Conservation (phyloP, 1,140 invertebrate genomes). For the Metaphire vulgaris region DNA sequence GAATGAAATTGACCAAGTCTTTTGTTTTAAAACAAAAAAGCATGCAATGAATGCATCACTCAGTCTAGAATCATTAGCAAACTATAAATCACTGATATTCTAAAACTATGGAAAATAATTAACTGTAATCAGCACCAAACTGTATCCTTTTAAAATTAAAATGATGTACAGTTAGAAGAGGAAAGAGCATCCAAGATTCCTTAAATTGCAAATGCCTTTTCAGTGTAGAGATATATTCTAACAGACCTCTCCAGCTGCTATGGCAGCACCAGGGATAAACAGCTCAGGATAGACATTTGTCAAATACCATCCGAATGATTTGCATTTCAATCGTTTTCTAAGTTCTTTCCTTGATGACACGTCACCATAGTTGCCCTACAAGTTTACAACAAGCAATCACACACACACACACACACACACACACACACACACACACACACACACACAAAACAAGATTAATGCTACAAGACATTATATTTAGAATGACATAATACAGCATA, state of each 20-base stretch:
- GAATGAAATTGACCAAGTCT: too few species aligned
- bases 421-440: not conserved
- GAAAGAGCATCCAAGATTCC: not conserved
- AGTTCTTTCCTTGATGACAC: slow-evolving; percentile 66
- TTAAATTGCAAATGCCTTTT: not conserved
- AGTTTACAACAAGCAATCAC: not conserved
- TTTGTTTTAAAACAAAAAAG: too few species aligned
- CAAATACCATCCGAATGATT: slow-evolving; percentile 93
- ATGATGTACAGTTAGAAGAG: not conserved
- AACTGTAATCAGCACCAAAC: not conserved
- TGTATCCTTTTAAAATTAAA: not conserved
- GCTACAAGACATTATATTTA: not conserved
- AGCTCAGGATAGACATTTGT: slow-evolving; percentile 89
- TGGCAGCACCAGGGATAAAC: slow-evolving; percentile 59
- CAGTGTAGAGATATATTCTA: not conserved
- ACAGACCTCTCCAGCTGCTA: slow-evolving; percentile 47
- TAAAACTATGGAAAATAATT: not conserved
- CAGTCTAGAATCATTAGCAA: too few species aligned
- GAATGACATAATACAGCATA: not conserved
- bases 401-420: not conserved
- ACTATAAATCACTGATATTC: too few species aligned
- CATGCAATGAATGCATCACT: too few species aligned
- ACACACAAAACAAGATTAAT: not conserved
- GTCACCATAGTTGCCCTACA: slow-evolving; percentile 41
- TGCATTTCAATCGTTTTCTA: slow-evolving; percentile 73